phyloP scores from a whole-genome alignment of 1,140 invertebrate genomes.

The Drosophila biarmipes region DNA sequence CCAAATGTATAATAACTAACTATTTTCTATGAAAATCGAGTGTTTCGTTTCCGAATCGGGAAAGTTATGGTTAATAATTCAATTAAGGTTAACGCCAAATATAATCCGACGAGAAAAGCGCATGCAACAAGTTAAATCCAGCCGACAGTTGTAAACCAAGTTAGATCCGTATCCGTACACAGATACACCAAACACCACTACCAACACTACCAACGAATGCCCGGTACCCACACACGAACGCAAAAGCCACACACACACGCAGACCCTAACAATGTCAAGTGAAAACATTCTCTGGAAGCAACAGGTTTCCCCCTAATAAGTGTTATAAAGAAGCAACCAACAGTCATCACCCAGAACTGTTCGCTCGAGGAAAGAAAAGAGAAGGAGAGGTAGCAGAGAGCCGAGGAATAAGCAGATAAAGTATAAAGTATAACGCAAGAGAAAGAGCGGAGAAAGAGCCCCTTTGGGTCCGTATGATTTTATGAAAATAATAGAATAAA shows the following conservation, averaged over 20 bases:
- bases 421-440: constrained; percentile 19
- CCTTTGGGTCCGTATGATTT: constrained; percentile 18
- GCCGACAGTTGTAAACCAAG: constrained; percentile 77
- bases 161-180: constrained; percentile 63
- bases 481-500: constrained; percentile 44
- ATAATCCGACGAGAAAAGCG: constrained; percentile 50
- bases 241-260: constrained; percentile 23
- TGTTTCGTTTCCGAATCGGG: constrained; percentile 44
- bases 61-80: constrained; percentile 51
- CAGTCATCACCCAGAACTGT: constrained; percentile 67
- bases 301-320: constrained; percentile 80
- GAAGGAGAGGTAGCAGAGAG: constrained; percentile 39
- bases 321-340: constrained; percentile 62
- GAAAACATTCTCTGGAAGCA: constrained; percentile 83
- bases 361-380: constrained; percentile 30
- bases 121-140: constrained; percentile 78
- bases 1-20: constrained; percentile 42
- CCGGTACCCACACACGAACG: constrained; percentile 31
- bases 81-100: constrained; percentile 56
- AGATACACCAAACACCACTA: constrained; percentile 38
- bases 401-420: constrained; percentile 29
- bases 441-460: constrained; percentile 14
- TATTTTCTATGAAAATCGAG: constrained; percentile 56
- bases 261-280: constrained; percentile 78
- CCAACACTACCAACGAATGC: constrained; percentile 35